Conservation (phyloP, 2,888 invertebrate genomes). For the Xestia c-nigrum region DNA sequence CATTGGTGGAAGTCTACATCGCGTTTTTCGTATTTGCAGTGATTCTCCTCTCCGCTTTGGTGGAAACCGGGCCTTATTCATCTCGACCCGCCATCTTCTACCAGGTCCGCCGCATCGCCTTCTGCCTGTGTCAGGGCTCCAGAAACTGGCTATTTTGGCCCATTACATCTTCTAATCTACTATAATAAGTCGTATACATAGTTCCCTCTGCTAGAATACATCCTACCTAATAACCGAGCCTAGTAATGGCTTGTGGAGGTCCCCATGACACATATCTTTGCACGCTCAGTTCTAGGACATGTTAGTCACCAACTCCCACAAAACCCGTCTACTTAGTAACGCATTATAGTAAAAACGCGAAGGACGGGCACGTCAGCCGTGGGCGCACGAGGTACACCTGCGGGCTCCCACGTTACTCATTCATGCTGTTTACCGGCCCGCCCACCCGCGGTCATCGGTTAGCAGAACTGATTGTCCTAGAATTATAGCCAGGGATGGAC, state of each 20-base stretch:
- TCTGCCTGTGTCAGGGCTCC: not conserved
- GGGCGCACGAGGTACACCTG: conserved; percentile 25
- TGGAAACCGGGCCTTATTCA: too few relatives aligned
- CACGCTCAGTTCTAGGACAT: not conserved
- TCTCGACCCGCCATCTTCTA: too few relatives aligned
- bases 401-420: conserved; percentile 66
- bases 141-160: too few relatives aligned
- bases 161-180: not conserved
- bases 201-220: not conserved
- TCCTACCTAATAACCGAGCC: not conserved
- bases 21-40: too few relatives aligned
- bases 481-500: conserved; percentile 45
- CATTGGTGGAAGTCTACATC: too few relatives aligned
- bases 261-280: not conserved
- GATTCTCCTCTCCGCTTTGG: too few relatives aligned
- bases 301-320: not conserved
- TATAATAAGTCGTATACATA: not conserved
- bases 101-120: not conserved
- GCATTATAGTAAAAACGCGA: not conserved
- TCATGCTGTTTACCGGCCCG: conserved; percentile 72
- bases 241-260: not conserved
- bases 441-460: conserved; percentile 71
- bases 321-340: not conserved
- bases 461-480: conserved; percentile 48
- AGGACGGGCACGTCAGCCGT: conserved; percentile 2